These are phyloP conservation scores for Girardinichthys multiradiatus DNA, from an alignment of 2,113 vertebrate species.

Conservation along the genomic window DNA sequence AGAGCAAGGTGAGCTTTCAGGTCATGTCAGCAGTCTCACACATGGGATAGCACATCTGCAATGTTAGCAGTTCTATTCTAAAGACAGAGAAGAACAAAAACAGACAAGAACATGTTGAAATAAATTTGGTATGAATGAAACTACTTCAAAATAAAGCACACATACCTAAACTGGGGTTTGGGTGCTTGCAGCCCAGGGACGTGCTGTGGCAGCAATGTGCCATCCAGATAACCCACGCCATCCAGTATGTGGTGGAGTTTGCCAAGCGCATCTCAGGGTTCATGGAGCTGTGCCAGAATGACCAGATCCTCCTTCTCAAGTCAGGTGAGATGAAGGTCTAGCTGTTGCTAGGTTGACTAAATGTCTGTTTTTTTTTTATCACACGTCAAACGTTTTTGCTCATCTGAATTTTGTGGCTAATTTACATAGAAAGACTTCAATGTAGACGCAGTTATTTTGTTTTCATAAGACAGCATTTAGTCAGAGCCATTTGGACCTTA, in stretches of 20 bases:
- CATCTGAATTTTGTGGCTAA: background rate
- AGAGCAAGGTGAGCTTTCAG: slow-evolving; percentile 91
- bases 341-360: background rate
- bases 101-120: background rate
- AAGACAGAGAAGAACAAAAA: too few species aligned
- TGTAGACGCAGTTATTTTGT: background rate
- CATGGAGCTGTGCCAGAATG: slow-evolving; percentile 99
- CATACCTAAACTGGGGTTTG: slow-evolving; percentile 5
- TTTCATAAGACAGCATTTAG: background rate
- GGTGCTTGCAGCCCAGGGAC: slow-evolving; percentile 87
- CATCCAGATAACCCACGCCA: slow-evolving; percentile 98
- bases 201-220: slow-evolving; percentile 98
- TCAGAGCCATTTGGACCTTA: background rate
- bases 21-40: background rate
- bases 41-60: background rate
- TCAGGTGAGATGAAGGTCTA: slow-evolving; percentile 86
- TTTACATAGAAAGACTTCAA: background rate
- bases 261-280: slow-evolving; percentile 99
- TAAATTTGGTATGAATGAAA: background rate
- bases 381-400: background rate
- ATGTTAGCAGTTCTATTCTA: background rate
- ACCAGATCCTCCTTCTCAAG: slow-evolving; percentile 98
- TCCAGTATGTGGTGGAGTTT: slow-evolving; percentile 99
- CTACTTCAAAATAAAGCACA: background rate
- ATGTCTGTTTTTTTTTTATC: background rate